These are phyloP conservation scores for Dichetophora obliterata DNA, from an alignment of 2,888 invertebrate genomes.

Conservation along the genomic window DNA sequence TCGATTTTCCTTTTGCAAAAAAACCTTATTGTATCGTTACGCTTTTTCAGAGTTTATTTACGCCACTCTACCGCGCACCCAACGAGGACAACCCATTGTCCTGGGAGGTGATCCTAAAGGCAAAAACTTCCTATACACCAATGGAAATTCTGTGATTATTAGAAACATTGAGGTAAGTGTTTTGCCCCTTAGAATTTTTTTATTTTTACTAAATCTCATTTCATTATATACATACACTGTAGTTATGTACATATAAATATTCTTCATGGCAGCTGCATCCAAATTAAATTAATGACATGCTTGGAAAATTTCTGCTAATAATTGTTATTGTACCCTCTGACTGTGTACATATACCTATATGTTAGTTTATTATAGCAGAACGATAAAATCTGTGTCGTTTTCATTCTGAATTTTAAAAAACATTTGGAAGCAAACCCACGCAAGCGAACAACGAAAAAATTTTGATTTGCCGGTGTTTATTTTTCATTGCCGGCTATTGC, in stretches of 20 bases:
- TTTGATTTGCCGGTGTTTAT: constrained; percentile 1
- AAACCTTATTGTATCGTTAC: neutral
- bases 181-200: neutral
- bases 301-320: neutral
- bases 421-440: constrained; percentile 41
- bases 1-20: neutral
- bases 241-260: neutral
- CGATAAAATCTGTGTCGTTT: constrained; percentile 10
- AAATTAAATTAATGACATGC: constrained; percentile 13
- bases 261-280: constrained; percentile 40
- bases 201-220: neutral
- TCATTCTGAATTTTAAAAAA: neutral
- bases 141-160: constrained; percentile 98
- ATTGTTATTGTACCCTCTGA: neutral
- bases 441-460: constrained; percentile 27
- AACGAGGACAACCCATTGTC: constrained; percentile 94
- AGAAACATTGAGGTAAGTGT: constrained; percentile 89
- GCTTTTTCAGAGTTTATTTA: constrained; percentile 84
- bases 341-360: no score
- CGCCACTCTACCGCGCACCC: constrained; percentile 94
- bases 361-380: neutral
- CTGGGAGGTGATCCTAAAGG: constrained; percentile 97
- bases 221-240: neutral
- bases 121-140: constrained; percentile 95
- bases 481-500: constrained; percentile 6